phyloP scores from a whole-genome alignment of 92 coral and sea anemone genomes.

The Meandrina meandrites region DNA sequence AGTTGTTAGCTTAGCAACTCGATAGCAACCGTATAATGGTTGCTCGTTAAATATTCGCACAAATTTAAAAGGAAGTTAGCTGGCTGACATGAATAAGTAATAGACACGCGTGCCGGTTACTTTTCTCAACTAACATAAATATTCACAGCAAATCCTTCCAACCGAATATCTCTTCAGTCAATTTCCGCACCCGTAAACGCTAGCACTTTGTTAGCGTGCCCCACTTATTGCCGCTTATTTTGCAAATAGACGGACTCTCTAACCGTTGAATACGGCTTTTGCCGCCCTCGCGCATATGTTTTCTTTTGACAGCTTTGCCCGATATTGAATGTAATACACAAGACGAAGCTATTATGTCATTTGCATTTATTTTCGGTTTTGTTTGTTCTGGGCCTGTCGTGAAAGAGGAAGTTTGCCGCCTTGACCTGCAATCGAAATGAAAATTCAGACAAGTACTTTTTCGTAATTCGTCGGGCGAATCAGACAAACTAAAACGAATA shows the following conservation, averaged over 20 bases:
- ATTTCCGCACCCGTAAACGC: neutral
- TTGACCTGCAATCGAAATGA: neutral
- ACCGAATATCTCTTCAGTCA: neutral
- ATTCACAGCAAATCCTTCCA: neutral
- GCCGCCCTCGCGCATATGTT: constrained; percentile 14
- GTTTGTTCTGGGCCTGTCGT: neutral
- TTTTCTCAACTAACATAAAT: neutral
- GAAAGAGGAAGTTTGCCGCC: neutral
- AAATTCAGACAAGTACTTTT: neutral
- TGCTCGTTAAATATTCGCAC: constrained; percentile 27
- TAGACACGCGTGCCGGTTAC: neutral
- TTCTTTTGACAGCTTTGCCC: constrained; percentile 6
- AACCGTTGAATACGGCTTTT: constrained; percentile 19
- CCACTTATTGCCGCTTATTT: neutral
- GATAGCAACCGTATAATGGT: constrained; percentile 21
- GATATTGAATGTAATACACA: constrained; percentile 13
- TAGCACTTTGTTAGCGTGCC: neutral
- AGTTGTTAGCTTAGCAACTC: constrained; percentile 39
- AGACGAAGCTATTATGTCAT: neutral
- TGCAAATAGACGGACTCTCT: neutral
- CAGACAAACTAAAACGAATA: neutral
- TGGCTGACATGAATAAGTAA: constrained; percentile 22
- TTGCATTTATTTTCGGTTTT: constrained; percentile 4
- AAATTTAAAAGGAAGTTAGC: constrained; percentile 8
- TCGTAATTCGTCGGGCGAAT: neutral